Conservation (phyloP, 2,797 vertebrate genomes). For the Coregonus suidteri region DNA sequence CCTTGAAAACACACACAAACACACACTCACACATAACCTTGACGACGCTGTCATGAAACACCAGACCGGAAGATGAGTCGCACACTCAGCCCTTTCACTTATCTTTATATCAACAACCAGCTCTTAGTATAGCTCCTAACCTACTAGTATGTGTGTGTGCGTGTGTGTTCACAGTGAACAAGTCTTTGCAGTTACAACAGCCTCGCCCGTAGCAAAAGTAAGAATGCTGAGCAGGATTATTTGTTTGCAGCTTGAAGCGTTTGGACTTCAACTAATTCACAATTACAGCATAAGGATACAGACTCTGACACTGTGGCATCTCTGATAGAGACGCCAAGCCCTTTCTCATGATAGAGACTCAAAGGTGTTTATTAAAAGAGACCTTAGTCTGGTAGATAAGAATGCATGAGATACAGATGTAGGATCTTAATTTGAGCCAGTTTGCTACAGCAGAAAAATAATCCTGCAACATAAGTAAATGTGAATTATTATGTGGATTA, state of each 20-base stretch:
- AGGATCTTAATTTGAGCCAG: too few species aligned
- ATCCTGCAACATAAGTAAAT: too few species aligned
- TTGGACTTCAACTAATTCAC: background rate
- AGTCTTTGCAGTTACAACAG: background rate
- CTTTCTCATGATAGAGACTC: background rate
- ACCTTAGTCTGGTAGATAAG: background rate
- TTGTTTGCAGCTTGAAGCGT: background rate
- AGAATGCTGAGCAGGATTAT: background rate
- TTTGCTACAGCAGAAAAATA: too few species aligned
- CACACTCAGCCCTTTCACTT: conserved; percentile 16
- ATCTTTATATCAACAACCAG: background rate
- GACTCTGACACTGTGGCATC: background rate
- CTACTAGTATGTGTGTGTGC: background rate
- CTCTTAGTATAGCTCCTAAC: background rate
- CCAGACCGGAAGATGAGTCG: background rate
- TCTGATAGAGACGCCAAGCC: background rate
- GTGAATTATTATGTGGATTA: too few species aligned
- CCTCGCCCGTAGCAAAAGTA: background rate
- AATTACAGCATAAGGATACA: conserved; percentile 9
- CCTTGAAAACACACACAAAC: background rate
- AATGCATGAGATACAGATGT: background rate
- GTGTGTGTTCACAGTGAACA: background rate
- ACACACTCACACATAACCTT: conserved; percentile 18
- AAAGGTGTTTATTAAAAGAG: background rate
- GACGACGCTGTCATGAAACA: conserved; percentile 12